Evolutionary conservation across 1,140 invertebrate genomes (phyloP).

Genomic region (Drosophila erecta): DNA sequence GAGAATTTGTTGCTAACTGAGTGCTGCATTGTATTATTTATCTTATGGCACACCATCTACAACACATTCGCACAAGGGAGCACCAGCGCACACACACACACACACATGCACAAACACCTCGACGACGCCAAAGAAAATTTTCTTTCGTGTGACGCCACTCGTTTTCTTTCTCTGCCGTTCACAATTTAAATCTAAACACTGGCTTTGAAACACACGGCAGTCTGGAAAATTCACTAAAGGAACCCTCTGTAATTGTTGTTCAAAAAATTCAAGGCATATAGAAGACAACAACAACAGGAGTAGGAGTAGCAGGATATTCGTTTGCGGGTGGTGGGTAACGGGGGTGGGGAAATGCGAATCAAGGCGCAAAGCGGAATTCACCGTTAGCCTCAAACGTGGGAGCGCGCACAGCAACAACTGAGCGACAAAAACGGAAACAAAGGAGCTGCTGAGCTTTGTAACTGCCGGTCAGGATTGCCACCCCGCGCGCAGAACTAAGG

Average conservation of each 20-base stretch:
- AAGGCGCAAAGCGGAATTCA: slow-evolving; percentile 21
- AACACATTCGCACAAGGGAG: slow-evolving; percentile 13
- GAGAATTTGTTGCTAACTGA: slow-evolving; percentile 24
- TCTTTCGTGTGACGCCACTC: slow-evolving; percentile 59
- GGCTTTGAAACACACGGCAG: neutral
- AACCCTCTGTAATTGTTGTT: slow-evolving; percentile 20
- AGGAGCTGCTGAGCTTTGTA: slow-evolving; percentile 29
- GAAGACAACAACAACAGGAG: slow-evolving; percentile 39
- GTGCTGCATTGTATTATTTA: slow-evolving; percentile 17
- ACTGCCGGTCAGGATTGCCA: slow-evolving; percentile 23
- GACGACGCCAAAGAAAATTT: slow-evolving; percentile 54
- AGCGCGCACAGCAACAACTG: slow-evolving; percentile 63
- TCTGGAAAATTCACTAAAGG: neutral
- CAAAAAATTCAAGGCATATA: slow-evolving; percentile 44
- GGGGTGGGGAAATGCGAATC: slow-evolving; percentile 26
- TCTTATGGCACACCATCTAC: slow-evolving; percentile 14
- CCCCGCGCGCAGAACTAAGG: neutral
- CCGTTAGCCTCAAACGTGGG: slow-evolving; percentile 41
- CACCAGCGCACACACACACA: slow-evolving; percentile 8
- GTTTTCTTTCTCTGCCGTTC: slow-evolving; percentile 7
- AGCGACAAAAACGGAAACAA: slow-evolving; percentile 37
- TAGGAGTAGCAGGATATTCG: slow-evolving; percentile 28
- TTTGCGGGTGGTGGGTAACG: slow-evolving; percentile 9
- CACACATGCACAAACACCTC: slow-evolving; percentile 18
- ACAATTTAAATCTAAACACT: neutral